Percentiles rank a stretch among this genome's conserved stretches.
Conservation (phyloP, 2,797 vertebrate genomes). For the Esox masquinongy region DNA sequence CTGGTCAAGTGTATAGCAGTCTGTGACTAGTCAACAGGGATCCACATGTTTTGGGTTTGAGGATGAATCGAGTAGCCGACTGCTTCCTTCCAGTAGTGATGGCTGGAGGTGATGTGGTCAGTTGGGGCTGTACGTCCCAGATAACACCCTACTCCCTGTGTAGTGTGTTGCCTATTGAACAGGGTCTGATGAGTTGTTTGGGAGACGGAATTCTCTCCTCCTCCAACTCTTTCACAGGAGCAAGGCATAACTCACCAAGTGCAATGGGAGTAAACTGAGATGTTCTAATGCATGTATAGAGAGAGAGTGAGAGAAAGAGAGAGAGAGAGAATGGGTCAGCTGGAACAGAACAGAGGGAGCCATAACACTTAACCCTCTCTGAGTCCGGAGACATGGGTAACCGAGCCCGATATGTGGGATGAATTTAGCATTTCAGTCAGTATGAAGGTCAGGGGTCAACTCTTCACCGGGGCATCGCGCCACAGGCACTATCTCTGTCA, state of each 20-base stretch:
- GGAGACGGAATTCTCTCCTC: not conserved
- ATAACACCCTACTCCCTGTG: no score
- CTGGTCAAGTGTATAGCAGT: not conserved
- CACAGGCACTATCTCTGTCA: not conserved
- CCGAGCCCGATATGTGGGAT: not conserved
- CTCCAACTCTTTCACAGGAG: not conserved
- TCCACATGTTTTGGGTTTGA: not conserved
- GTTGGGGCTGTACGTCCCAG: not conserved
- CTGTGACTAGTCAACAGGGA: not conserved
- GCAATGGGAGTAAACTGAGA: conserved; percentile 3
- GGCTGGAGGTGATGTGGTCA: not conserved
- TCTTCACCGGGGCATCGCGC: not conserved
- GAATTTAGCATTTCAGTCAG: not conserved
- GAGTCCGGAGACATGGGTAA: not conserved
- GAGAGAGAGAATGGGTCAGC: not conserved
- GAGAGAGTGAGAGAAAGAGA: not conserved
- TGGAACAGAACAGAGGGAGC: conserved; percentile 6
- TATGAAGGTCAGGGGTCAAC: not conserved
- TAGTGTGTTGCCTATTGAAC: not conserved
- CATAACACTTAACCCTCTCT: conserved; percentile 13
- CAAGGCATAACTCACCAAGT: not conserved
- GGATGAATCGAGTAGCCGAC: not conserved
- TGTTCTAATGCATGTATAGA: not conserved
- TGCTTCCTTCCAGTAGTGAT: not conserved
- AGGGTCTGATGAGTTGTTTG: not conserved